phyloP scores from a whole-genome alignment of 2,797 vertebrate species.

The Distichodus sexfasciatus region DNA sequence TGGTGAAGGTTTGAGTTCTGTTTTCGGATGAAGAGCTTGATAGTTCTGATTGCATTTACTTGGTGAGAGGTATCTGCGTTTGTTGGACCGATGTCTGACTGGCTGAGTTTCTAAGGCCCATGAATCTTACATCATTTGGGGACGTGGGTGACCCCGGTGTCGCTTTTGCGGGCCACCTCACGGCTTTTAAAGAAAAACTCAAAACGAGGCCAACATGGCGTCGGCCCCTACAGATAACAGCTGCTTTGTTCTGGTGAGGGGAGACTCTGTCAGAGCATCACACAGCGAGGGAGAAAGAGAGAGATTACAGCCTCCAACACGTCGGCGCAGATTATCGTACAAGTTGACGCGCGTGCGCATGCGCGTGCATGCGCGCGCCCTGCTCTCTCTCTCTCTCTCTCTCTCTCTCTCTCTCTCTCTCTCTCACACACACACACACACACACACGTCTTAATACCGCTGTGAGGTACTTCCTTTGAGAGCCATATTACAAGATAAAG shows the following conservation, averaged over 20 bases:
- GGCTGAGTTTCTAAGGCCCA: neutral
- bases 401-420: neutral
- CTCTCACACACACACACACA: neutral
- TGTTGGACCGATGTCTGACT: neutral
- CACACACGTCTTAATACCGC: too few species aligned
- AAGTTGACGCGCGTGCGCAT: slow-evolving; percentile 1
- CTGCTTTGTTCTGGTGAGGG: slow-evolving; percentile 50
- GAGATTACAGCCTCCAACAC: slow-evolving; percentile 33
- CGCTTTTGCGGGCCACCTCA: too few species aligned
- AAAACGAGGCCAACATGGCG: slow-evolving; percentile 59
- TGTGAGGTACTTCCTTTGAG: too few species aligned
- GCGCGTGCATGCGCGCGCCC: neutral
- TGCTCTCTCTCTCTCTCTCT: neutral
- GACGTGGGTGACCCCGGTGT: too few species aligned
- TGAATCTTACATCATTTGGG: neutral
- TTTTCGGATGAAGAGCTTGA: neutral
- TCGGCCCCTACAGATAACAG: slow-evolving; percentile 45
- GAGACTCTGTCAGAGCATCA: slow-evolving; percentile 31
- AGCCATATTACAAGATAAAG: too few species aligned
- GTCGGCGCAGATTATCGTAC: slow-evolving; percentile 41
- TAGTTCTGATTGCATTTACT: neutral
- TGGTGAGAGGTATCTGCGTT: neutral
- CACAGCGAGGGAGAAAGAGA: slow-evolving; percentile 31
- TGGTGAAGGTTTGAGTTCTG: too few species aligned
- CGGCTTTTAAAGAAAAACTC: slow-evolving; percentile 31